Conservation (phyloP, 2,888 invertebrate genomes). For the Epicampocera succincta region DNA sequence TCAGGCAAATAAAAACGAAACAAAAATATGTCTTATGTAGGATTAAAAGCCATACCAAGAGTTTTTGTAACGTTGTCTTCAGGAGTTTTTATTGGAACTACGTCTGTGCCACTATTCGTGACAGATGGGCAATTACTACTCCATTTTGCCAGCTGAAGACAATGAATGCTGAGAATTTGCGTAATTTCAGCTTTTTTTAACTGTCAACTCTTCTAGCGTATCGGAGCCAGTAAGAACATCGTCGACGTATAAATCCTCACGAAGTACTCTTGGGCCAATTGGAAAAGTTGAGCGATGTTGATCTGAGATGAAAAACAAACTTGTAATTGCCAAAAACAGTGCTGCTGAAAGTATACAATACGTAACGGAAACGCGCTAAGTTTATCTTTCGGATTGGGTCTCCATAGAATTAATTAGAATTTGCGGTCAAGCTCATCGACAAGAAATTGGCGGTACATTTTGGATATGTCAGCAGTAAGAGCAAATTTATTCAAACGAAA, state of each 20-base stretch:
- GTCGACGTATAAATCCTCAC: constrained; percentile 58
- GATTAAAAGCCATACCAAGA: constrained; percentile 4
- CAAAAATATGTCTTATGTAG: not conserved
- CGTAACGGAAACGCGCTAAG: constrained; percentile 27
- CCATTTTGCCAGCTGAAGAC: constrained; percentile 35
- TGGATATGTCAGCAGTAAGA: constrained; percentile 56
- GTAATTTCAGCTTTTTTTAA: constrained; percentile 2
- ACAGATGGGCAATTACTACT: constrained; percentile 8
- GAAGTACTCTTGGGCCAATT: not conserved
- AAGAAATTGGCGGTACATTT: constrained; percentile 66
- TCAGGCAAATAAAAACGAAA: no score
- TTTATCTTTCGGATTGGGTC: not conserved
- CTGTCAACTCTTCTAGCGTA: not conserved
- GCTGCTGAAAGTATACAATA: constrained; percentile 22
- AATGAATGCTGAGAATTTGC: constrained; percentile 1
- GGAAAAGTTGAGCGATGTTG: not conserved
- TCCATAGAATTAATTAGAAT: constrained; percentile 18
- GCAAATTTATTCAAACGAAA: constrained; percentile 47
- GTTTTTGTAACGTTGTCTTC: constrained; percentile 23
- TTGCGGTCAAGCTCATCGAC: constrained; percentile 37
- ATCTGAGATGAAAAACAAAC: constrained; percentile 16
- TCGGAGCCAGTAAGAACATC: constrained; percentile 62
- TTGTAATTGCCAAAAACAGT: constrained; percentile 34
- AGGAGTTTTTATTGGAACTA: not conserved
- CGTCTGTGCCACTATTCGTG: not conserved